These are phyloP conservation scores for Euzophera pinguis DNA, from an alignment of 2,888 invertebrate species.

Conservation along the genomic window DNA sequence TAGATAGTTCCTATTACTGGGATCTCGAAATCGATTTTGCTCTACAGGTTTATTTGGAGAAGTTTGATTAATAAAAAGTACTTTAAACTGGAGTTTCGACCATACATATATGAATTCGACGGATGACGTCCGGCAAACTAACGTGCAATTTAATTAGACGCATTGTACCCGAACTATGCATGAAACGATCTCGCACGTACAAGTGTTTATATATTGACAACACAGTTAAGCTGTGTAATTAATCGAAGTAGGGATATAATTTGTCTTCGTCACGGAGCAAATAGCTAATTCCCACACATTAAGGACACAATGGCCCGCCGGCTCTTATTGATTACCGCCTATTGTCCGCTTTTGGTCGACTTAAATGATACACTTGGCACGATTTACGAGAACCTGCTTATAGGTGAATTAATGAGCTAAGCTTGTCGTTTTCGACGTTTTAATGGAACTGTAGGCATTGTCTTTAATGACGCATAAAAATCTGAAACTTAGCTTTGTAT, in stretches of 20 bases:
- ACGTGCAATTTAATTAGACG: background rate
- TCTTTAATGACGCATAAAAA: background rate
- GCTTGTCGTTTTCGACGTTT: background rate
- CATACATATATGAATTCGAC: too few species aligned
- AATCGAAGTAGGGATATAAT: conserved; percentile 71
- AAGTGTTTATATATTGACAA: conserved; percentile 48
- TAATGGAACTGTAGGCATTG: background rate
- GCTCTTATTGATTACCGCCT: conserved; percentile 73
- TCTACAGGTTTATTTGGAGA: too few species aligned
- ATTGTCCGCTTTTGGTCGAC: conserved; percentile 68
- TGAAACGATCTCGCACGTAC: conserved; percentile 6
- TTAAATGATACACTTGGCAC: conserved; percentile 70
- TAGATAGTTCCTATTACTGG: too few species aligned
- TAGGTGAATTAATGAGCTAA: conserved; percentile 48
- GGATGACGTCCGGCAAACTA: background rate
- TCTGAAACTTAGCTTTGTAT: background rate
- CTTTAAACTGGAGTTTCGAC: too few species aligned
- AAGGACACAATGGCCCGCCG: conserved; percentile 67
- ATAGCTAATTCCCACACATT: conserved; percentile 78
- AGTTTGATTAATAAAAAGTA: too few species aligned
- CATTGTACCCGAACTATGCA: background rate
- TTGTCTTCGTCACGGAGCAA: conserved; percentile 77
- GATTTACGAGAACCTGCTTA: conserved; percentile 56
- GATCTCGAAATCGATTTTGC: too few species aligned
- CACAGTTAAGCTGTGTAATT: conserved; percentile 71